These are phyloP conservation scores for Columba guinea DNA, from an alignment of 2,797 vertebrate genomes.

Conservation along the genomic window DNA sequence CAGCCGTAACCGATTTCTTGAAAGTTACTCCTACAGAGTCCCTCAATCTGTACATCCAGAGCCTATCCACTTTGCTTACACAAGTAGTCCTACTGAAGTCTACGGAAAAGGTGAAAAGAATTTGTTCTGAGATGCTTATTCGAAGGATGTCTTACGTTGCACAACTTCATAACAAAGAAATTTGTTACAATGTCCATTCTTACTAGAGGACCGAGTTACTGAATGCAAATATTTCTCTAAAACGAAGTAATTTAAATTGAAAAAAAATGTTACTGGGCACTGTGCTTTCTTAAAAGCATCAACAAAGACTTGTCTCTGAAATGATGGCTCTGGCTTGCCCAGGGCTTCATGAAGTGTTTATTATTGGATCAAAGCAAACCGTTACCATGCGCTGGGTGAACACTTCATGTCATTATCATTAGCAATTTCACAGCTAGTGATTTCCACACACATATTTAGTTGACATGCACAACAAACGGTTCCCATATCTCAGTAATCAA, in stretches of 20 bases:
- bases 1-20: slow-evolving; percentile 7
- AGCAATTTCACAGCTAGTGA: background rate
- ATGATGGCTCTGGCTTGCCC: background rate
- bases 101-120: slow-evolving; percentile 13
- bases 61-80: background rate
- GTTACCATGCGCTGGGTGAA: background rate
- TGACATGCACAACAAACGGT: background rate
- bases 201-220: background rate
- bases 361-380: background rate
- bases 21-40: slow-evolving; percentile 12
- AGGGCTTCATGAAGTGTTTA: background rate
- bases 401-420: background rate
- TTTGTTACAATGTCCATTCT: background rate
- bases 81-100: background rate
- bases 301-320: background rate
- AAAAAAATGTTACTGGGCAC: background rate
- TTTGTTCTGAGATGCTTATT: background rate
- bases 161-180: background rate
- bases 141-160: background rate
- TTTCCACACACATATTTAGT: background rate
- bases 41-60: slow-evolving; percentile 5
- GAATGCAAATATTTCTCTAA: background rate
- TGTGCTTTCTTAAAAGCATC: background rate
- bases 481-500: background rate
- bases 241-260: background rate